phyloP scores from a whole-genome alignment of 2,888 invertebrate species.

The Mongoloraphidia duomilia region DNA sequence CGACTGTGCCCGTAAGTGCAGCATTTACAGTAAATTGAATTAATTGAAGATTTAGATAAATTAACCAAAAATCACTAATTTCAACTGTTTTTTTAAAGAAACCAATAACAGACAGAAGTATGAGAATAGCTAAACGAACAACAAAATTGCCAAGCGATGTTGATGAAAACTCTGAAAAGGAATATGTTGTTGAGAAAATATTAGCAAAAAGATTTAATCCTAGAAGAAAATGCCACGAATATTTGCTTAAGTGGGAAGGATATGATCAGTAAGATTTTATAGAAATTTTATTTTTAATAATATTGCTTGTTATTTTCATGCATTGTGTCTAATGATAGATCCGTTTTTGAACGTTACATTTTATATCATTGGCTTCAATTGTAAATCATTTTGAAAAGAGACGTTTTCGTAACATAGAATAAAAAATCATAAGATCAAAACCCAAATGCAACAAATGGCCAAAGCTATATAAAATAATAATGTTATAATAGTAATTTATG shows the following conservation, averaged over 20 bases:
- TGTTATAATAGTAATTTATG: too few relatives aligned
- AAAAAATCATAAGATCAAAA: too few relatives aligned
- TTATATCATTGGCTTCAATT: conserved; percentile 1
- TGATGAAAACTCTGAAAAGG: conserved; percentile 30
- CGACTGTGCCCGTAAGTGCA: not conserved
- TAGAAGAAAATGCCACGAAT: conserved; percentile 59
- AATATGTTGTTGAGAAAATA: conserved; percentile 69
- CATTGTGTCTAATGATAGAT: too few relatives aligned
- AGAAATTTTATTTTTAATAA: conserved; percentile 1
- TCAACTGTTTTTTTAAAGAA: not conserved
- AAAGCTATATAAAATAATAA: too few relatives aligned
- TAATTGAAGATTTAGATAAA: not conserved
- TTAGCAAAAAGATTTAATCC: conserved; percentile 73
- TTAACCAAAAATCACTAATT: not conserved
- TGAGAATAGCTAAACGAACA: conserved; percentile 30
- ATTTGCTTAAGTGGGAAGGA: conserved; percentile 76
- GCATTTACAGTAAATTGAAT: too few relatives aligned
- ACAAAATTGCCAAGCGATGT: conserved; percentile 6
- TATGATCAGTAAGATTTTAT: conserved; percentile 48
- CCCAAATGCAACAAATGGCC: too few relatives aligned
- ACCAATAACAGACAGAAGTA: conserved; percentile 27
- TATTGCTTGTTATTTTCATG: not conserved
- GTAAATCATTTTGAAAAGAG: conserved; percentile 1
- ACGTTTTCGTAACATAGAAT: too few relatives aligned
- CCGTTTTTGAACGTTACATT: not conserved